Conservation (phyloP, 2,113 vertebrate species). For the Tachysurus vachellii region DNA sequence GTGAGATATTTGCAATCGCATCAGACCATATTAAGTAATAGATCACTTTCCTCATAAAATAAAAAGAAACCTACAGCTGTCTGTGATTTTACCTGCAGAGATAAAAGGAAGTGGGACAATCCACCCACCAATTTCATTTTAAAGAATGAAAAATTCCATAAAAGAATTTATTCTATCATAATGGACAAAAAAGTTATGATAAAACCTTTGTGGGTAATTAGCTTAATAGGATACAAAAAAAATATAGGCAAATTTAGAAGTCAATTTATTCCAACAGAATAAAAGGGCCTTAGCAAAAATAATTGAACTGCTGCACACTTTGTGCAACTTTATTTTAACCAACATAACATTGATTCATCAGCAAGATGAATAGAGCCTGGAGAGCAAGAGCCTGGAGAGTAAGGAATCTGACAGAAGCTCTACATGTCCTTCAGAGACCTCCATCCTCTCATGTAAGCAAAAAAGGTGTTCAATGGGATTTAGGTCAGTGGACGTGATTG, state of each 20-base stretch:
- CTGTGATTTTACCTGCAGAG: background rate
- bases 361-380: no score
- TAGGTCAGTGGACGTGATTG: background rate
- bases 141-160: no score
- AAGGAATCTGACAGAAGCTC: background rate
- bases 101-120: background rate
- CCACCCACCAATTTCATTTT: background rate
- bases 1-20: background rate
- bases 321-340: background rate
- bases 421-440: background rate
- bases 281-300: background rate
- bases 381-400: background rate
- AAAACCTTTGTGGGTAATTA: background rate
- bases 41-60: background rate
- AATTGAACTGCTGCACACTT: background rate
- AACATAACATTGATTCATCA: background rate
- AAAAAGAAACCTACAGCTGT: background rate
- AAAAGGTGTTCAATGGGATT: background rate
- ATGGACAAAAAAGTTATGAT: background rate
- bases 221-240: background rate
- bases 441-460: background rate
- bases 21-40: background rate
- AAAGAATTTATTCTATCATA: no score
- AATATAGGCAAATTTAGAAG: background rate
- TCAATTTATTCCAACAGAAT: background rate